phyloP scores from a whole-genome alignment of 2,797 vertebrate species.

The Malurus leucopterus region DNA sequence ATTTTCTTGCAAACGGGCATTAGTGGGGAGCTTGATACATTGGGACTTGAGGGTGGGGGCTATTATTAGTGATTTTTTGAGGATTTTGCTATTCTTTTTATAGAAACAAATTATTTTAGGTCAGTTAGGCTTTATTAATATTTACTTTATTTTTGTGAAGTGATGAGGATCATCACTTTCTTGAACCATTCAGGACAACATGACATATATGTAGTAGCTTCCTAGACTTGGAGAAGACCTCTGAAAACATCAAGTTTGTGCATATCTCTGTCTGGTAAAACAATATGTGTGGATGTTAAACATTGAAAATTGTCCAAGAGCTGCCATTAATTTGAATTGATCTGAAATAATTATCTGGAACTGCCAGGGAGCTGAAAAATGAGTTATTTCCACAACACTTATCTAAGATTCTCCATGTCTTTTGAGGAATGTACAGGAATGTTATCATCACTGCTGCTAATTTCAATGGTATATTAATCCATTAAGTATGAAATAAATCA shows the following conservation, averaged over 20 bases:
- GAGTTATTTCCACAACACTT: not conserved
- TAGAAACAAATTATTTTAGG: not conserved
- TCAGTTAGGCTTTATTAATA: not conserved
- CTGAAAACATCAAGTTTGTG: constrained; percentile 20
- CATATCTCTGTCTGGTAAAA: constrained; percentile 39
- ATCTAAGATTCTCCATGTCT: not conserved
- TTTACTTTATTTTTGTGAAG: not conserved
- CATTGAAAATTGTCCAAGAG: constrained; percentile 51
- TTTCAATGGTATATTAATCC: not conserved
- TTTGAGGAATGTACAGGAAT: not conserved
- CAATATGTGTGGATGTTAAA: constrained; percentile 44
- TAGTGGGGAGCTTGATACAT: not conserved
- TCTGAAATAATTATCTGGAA: constrained; percentile 31
- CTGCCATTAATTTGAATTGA: constrained; percentile 46
- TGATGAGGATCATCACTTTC: not conserved
- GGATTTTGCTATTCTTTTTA: not conserved
- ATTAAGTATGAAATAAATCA: not conserved
- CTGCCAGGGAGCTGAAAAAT: constrained; percentile 22
- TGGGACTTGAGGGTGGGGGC: not conserved
- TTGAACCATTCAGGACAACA: not conserved
- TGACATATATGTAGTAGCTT: not conserved
- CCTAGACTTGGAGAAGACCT: constrained; percentile 38
- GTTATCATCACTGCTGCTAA: not conserved
- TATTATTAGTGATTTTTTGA: not conserved
- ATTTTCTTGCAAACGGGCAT: not conserved